Base-by-base conservation (phyloP, 2,888 invertebrate species). In the Leucozona laternaria region DNA sequence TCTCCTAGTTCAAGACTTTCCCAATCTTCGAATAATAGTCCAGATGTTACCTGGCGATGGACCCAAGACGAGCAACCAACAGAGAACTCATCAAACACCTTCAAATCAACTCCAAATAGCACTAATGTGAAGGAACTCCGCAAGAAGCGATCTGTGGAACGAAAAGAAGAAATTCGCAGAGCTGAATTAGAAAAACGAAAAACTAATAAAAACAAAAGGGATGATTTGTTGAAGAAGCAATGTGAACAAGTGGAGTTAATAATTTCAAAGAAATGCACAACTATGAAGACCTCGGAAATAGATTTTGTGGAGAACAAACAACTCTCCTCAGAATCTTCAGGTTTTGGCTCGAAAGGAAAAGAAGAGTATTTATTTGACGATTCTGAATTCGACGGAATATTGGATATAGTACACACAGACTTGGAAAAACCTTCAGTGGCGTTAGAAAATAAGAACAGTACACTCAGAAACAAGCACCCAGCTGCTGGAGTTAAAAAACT, bases 11-110 rank as follows among this genome's bases (percentile, higher is more conserved):
- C 89, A 10, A 70, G 90, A 7, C 89, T 91, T n/a, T 91, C 91
- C 0, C 91, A 92, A 57, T 91, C 92, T 0, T 83, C 89, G 7
- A 90, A 89, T 15, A 90, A 91, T 53, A 92, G 92, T 72, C 92
- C 92, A 0, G 92, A 92, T 31, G 91, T 92, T 2, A 89, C 91
- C 6, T 92, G 92, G 92, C 90, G 89, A 25, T 92, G 92, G 92
- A 90, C 89, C 13, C 75, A 88, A 17, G 86, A 85, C 34, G 86
- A 86, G 43, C 53, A 53, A 2, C 15, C 53, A 5, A 13, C 17
- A 4, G 53, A 45, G 0, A 78, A 20, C 1, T 13, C 64, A 17
- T 37, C 53, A 8, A 40, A 13, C 2, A 8, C 50, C 1, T 57
- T 50, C 0, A 81, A 75, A 34, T 75, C 81, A 1, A 76, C 70